Base-by-base conservation (phyloP, 2,888 invertebrate genomes). In the Eustalomyia histrio region DNA sequence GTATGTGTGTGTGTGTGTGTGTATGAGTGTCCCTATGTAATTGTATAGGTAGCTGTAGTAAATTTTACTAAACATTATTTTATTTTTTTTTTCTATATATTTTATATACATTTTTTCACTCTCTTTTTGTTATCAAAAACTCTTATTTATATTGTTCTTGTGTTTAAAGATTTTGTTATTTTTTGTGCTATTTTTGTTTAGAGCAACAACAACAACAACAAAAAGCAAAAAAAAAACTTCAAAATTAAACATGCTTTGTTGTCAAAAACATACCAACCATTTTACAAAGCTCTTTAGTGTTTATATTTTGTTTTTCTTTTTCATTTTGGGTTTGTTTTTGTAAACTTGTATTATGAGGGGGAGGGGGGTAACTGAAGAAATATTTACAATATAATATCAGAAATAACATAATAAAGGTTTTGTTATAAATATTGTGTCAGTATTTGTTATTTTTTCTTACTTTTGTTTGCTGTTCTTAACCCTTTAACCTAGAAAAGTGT, bases 201-300 rank as follows among this genome's bases (percentile, higher is more conserved):
- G n/a, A 55, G 55, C 14, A n/a, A n/a, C 4, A 29, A 29, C 3
- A 29, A 29, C 7, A 21, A n/a, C n/a, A n/a, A n/a, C n/a, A n/a
- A n/a, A n/a, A n/a, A n/a, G n/a, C n/a, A n/a, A n/a, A 29, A 29
- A 29, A 1, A 50, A 71, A 71, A 75, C 60, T 55, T 65, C 47
- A 57, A 72, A 72, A 68, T 33, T 57, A 21, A 58, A 80, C 71
- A 76, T 63, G 67, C 72, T 76, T 80, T 80, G 80, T 80, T 80
- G 80, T 80, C 80, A 80, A 68, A 76, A 80, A 80, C 80, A 80
- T 61, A 57, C 68, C 63, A 69, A 68, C 35, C 43, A 64, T 68
- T 24, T 52, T 39, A 29, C 52, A 69, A 18, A 58, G 58, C 35
- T 52, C 16, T 53, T 14, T 52, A 61, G 29, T 61, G 33, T 55